These are phyloP conservation scores for Sylvicola fuscatus DNA, from an alignment of 2,888 invertebrate species.

Conservation along the genomic window DNA sequence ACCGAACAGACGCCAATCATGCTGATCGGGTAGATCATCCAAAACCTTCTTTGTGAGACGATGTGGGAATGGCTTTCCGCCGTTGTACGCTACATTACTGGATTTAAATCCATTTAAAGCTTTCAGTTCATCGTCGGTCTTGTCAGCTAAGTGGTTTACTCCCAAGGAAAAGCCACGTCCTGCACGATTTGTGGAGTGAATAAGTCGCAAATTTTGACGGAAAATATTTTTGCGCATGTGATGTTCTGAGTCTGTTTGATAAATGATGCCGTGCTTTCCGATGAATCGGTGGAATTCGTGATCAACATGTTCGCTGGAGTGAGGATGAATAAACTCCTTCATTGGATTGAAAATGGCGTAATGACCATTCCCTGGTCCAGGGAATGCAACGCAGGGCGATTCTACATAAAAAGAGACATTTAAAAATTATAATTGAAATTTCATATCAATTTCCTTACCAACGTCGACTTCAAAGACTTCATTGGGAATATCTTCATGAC, in stretches of 20 bases:
- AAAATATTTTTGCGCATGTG: slow-evolving; percentile 52
- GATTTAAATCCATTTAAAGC: slow-evolving; percentile 48
- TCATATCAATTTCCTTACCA: slow-evolving; percentile 25
- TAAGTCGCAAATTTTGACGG: slow-evolving; percentile 65
- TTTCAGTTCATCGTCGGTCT: slow-evolving; percentile 52
- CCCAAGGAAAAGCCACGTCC: slow-evolving; percentile 48
- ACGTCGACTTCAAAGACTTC: slow-evolving; percentile 44
- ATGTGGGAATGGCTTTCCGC: slow-evolving; percentile 61
- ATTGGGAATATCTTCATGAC: slow-evolving; percentile 42
- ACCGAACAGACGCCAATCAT: slow-evolving; percentile 82
- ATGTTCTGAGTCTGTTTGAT: slow-evolving; percentile 43
- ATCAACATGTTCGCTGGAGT: slow-evolving; percentile 45
- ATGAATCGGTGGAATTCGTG: slow-evolving; percentile 53
- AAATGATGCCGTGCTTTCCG: slow-evolving; percentile 45
- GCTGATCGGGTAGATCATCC: slow-evolving; percentile 43
- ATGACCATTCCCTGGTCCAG: slow-evolving; percentile 63
- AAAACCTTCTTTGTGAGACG: slow-evolving; percentile 27
- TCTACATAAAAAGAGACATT: slow-evolving; percentile 21
- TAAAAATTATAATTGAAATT: not conserved
- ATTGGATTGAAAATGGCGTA: slow-evolving; percentile 81
- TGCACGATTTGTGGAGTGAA: slow-evolving; percentile 64
- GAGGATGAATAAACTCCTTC: slow-evolving; percentile 66
- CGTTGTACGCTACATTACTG: slow-evolving; percentile 24
- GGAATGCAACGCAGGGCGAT: slow-evolving; percentile 53
- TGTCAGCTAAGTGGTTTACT: slow-evolving; percentile 78